Evolutionary conservation across 2,888 invertebrate species (phyloP).

Genomic region (Zygogramma bicolorata): DNA sequence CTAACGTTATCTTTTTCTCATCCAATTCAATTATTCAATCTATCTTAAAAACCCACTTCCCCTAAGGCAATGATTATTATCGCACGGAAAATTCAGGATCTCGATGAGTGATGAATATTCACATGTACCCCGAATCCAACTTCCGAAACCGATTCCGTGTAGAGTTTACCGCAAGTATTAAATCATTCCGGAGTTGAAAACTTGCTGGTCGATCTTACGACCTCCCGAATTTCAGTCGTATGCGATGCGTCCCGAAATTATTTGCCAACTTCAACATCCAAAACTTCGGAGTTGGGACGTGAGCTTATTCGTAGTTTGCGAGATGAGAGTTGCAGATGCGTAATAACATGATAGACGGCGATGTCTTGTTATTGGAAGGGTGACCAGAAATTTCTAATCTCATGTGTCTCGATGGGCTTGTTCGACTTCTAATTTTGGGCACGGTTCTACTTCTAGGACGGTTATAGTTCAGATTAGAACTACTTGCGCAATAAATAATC

Average conservation of each 20-base stretch:
- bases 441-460: no score
- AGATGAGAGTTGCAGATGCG: background rate
- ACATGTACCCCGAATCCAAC: background rate
- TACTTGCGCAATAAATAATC: no score
- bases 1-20: no score
- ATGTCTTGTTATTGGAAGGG: background rate
- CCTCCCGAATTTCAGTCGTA: background rate
- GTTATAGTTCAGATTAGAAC: no score
- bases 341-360: background rate
- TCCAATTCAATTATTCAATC: no score
- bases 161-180: background rate
- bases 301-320: background rate
- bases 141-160: background rate
- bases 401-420: no score
- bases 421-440: no score
- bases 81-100: no score
- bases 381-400: background rate
- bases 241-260: background rate
- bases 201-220: background rate
- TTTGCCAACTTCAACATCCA: background rate
- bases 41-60: no score
- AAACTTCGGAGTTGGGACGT: background rate
- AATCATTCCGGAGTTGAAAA: background rate
- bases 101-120: background rate
- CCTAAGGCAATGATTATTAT: no score